phyloP scores from a whole-genome alignment of 2,888 invertebrate species.

The Keiferia lycopersicella region DNA sequence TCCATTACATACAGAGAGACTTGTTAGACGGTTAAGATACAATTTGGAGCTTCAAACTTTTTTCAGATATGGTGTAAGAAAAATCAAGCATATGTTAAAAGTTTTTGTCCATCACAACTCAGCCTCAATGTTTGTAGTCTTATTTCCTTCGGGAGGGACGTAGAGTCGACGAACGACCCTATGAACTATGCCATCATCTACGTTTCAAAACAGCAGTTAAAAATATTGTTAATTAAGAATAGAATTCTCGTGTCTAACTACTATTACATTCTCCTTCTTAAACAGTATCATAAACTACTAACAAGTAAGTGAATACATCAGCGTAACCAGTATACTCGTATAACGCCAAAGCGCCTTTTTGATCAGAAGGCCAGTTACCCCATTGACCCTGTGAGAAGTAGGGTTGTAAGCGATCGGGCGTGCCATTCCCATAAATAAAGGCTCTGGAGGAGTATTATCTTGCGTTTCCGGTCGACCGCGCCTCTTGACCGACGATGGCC shows the following conservation, averaged over 20 bases:
- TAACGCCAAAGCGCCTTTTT: neutral
- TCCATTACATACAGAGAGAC: too few relatives aligned
- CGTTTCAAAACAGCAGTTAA: too few relatives aligned
- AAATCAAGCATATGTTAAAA: too few relatives aligned
- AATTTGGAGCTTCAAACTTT: too few relatives aligned
- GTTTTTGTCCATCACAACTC: too few relatives aligned
- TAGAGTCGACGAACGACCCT: too few relatives aligned
- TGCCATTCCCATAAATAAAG: slow-evolving; percentile 24
- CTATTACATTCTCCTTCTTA: neutral
- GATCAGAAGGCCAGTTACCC: neutral
- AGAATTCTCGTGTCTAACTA: neutral
- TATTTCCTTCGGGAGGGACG: too few relatives aligned
- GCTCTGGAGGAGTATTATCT: slow-evolving; percentile 20
- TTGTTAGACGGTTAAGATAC: too few relatives aligned
- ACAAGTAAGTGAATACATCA: neutral
- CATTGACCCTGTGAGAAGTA: slow-evolving; percentile 17
- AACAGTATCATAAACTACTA: too few relatives aligned
- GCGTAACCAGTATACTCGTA: neutral
- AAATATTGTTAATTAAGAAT: neutral
- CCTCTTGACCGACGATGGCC: neutral
- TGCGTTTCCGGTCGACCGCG: slow-evolving; percentile 23
- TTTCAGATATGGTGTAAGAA: too few relatives aligned
- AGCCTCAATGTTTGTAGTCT: too few relatives aligned
- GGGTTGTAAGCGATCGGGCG: slow-evolving; percentile 17
- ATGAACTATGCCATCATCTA: too few relatives aligned